These are phyloP conservation scores for Macropus fuliginosus DNA, from an alignment of 2,797 vertebrate genomes.

Conservation along the genomic window DNA sequence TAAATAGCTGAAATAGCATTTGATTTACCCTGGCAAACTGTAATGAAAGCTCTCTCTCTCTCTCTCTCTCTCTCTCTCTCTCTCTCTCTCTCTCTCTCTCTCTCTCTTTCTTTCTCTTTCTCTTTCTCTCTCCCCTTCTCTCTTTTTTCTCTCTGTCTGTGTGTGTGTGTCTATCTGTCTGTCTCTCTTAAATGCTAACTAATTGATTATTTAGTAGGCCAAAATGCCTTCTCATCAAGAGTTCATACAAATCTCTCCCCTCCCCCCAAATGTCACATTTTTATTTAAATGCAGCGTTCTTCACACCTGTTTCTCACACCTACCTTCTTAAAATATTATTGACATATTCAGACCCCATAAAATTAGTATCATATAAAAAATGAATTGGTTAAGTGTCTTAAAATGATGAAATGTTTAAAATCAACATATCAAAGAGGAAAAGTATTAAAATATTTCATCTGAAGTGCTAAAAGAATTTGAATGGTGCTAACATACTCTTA, in stretches of 20 bases:
- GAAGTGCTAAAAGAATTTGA: slow-evolving; percentile 72
- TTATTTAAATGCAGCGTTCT: slow-evolving; percentile 58
- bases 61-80: too few species aligned
- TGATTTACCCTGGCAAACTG: slow-evolving; percentile 35
- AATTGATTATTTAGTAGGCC: slow-evolving; percentile 38
- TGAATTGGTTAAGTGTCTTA: slow-evolving; percentile 59
- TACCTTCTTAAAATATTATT: slow-evolving; percentile 44
- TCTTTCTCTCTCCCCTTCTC: slow-evolving; percentile 3
- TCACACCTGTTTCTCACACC: slow-evolving; percentile 28
- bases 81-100: too few species aligned
- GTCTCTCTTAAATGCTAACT: slow-evolving; percentile 1
- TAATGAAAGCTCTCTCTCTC: slow-evolving; percentile 20
- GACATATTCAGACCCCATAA: slow-evolving; percentile 43
- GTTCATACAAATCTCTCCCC: slow-evolving; percentile 10
- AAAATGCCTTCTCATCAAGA: slow-evolving; percentile 51
- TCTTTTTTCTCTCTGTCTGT: too few species aligned
- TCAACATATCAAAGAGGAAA: slow-evolving; percentile 3
- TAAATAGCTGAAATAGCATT: background rate
- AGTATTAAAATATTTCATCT: slow-evolving; percentile 46
- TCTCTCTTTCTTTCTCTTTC: too few species aligned
- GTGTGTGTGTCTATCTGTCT: too few species aligned
- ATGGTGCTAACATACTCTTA: slow-evolving; percentile 55
- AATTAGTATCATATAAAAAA: slow-evolving; percentile 51
- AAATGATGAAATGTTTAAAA: too few species aligned
- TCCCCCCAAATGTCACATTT: slow-evolving; percentile 36